Base-by-base conservation (phyloP, 2,888 invertebrate genomes). In the Ptycholaimellus sp. region DNA sequence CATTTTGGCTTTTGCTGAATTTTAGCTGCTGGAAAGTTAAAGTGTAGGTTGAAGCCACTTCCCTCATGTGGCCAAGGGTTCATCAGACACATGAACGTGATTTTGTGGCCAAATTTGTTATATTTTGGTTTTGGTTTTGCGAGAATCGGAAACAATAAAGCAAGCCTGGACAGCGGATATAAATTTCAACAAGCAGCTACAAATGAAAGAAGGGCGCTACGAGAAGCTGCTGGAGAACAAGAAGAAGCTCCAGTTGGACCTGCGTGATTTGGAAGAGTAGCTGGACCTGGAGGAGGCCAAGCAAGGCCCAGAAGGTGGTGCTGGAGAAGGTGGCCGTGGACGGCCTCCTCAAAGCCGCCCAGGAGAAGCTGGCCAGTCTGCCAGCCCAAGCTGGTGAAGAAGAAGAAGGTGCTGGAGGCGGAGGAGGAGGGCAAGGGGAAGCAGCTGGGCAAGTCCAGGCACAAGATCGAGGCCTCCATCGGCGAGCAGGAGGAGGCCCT, bases 251-350 rank as follows among this genome's bases (percentile, higher is more conserved):
- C 79, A 83, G 59, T 6, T 16, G 11, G n/a, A 3, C 19, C 11
- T 40, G 22, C 20, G 32, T 20, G 56, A 57, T 37, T 41, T 57
- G 37, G 56, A 57, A 35, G 55, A 57, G 35, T 53, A 54, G 40
- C 63, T 99, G 35, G 96, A 99, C 57, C 90, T 93, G 51, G 96
- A 99, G 55, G 96, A 99, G 59, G 79, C 73, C 0, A 78, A n/a
- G n/a, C n/a, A n/a, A 85, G 2, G 67, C 93, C 1, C 96, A 96
- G 61, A 99, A 96, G 61, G 59, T 96, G 25, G 90, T 93, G 59
- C 64, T 99, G 38, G 96, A 99, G 61, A 85, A 90, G 55, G 83
- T 87, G 20, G 83, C 81, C 54, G 74, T 78, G 48, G 96, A 99
- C 59, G 74, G 72, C 34, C 82, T 81, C 61, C 70, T 90, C 7